These are phyloP conservation scores for Iselma pallidipennis DNA, from an alignment of 2,888 invertebrate species.

Conservation along the genomic window DNA sequence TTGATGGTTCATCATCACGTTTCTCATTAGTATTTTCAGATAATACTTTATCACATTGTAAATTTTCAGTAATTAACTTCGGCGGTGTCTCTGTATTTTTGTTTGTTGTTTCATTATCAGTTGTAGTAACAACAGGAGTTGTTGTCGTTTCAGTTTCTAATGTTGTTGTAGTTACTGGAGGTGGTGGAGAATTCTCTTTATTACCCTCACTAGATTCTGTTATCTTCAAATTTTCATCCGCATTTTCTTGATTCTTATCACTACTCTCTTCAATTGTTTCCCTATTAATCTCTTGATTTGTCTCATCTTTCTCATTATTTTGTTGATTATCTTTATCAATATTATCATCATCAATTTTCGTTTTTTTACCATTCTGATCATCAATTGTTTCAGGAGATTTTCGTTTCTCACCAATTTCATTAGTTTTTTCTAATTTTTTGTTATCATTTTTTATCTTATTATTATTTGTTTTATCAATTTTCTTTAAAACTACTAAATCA, in stretches of 20 bases:
- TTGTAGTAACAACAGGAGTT: background rate
- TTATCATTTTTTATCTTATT: slow-evolving; percentile 19
- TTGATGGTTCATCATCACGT: background rate
- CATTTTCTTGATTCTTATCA: background rate
- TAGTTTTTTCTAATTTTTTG: slow-evolving; percentile 13
- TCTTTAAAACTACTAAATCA: slow-evolving; percentile 26
- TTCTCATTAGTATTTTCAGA: slow-evolving; percentile 6
- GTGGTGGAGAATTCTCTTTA: background rate
- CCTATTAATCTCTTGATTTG: background rate
- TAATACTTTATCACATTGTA: background rate
- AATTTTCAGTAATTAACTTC: background rate
- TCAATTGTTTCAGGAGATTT: slow-evolving; percentile 3
- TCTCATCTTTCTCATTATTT: background rate
- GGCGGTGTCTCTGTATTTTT: background rate
- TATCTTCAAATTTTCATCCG: background rate
- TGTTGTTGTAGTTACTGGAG: background rate
- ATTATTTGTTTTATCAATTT: slow-evolving; percentile 17
- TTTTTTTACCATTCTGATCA: slow-evolving; percentile 15
- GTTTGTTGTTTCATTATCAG: background rate
- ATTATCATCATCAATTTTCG: slow-evolving; percentile 13
- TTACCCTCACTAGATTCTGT: background rate
- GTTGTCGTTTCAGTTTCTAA: background rate
- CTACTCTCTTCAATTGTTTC: background rate
- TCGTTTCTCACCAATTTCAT: slow-evolving; percentile 15
- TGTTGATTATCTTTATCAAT: slow-evolving; percentile 8